Evolutionary conservation across 2,797 vertebrate species (phyloP), one percentile per base, ranked within the genome.

Genomic region (Mallotus villosus): DNA sequence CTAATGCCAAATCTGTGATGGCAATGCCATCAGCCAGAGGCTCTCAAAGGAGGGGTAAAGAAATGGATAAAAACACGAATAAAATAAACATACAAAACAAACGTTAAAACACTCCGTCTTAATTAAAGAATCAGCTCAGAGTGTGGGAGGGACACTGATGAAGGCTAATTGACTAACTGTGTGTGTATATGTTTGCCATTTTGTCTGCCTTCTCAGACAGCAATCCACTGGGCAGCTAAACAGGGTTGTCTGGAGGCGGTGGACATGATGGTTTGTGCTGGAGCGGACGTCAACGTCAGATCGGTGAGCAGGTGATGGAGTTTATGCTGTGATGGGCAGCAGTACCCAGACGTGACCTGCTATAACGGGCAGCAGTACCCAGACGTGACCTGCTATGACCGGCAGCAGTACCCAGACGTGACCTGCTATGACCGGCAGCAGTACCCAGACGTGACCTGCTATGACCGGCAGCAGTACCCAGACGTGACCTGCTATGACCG

Each of bases 211-310:
- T 86, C 88, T 81, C 91, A 91, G 92, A 93, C 85, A 55, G 90
- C 90, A 25, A 90, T 94, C 74, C 87, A 93, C 89, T 92, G 91
- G 93, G 92, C 92, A 84, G 90, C 82, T 76, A 93, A 93, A 91
- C 92, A 93, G 73, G 73, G 90, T 82, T 73, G 83, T 81, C 87
- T 88, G 87, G 92, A 94, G 73, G 87, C 82, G 73, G 90, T 86
- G 87, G 92, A 92, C 91, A 86, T 90, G 91, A 92, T 93, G 87
- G 78, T 91, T 83, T 86, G 85, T 84, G 88, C 86, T 67, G 91
- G 92, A 85, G 87, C 88, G 64, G 87, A 94, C 83, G 89, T 94
- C 92, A 94, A 90, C 85, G 85, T 87, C 86, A 90, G 92, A 94
- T 90, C 90, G 84, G 93, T 92, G 91, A 92, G 91, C 85, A 84